A percentile compares a stretch with the other conserved stretches of the same genome.
Evolutionary conservation across 2,888 invertebrate species (phyloP).

Genomic region (Diarsia brunnea): DNA sequence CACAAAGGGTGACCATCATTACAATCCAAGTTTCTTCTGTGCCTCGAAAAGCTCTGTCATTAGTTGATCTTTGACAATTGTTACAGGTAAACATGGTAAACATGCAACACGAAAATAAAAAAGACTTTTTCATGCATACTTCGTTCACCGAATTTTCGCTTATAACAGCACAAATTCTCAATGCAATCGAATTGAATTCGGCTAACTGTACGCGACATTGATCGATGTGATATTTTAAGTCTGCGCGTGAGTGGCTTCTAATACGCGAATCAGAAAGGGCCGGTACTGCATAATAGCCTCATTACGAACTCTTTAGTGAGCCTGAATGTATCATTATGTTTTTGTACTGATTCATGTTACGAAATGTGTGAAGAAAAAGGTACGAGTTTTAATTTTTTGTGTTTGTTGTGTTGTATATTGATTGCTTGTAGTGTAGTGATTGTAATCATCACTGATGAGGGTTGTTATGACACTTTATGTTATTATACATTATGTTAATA

Average conservation of each 20-base stretch:
- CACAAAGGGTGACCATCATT: too few species aligned
- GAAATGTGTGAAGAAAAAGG: slow-evolving; percentile 12
- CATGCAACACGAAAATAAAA: not conserved
- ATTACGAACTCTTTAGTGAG: slow-evolving; percentile 49
- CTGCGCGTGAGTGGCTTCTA: slow-evolving; percentile 59
- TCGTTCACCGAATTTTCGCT: not conserved
- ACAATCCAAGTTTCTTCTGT: too few species aligned
- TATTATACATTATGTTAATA: too few species aligned
- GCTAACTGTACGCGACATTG: slow-evolving; percentile 57
- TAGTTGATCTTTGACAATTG: too few species aligned
- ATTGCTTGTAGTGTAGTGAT: not conserved
- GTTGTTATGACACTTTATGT: not conserved
- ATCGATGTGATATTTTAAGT: slow-evolving; percentile 59
- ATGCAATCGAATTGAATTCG: slow-evolving; percentile 42
- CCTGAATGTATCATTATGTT: slow-evolving; percentile 44
- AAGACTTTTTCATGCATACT: not conserved
- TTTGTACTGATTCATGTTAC: slow-evolving; percentile 38
- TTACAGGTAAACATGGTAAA: too few species aligned
- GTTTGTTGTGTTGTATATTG: not conserved
- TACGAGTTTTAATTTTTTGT: not conserved
- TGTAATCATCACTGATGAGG: slow-evolving; percentile 1
- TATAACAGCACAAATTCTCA: slow-evolving; percentile 11
- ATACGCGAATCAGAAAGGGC: slow-evolving; percentile 60
- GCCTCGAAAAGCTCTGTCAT: too few species aligned
- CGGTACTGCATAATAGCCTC: slow-evolving; percentile 45